phyloP scores from a whole-genome alignment of 2,113 vertebrate species.

The Eptatretus burgeri region DNA sequence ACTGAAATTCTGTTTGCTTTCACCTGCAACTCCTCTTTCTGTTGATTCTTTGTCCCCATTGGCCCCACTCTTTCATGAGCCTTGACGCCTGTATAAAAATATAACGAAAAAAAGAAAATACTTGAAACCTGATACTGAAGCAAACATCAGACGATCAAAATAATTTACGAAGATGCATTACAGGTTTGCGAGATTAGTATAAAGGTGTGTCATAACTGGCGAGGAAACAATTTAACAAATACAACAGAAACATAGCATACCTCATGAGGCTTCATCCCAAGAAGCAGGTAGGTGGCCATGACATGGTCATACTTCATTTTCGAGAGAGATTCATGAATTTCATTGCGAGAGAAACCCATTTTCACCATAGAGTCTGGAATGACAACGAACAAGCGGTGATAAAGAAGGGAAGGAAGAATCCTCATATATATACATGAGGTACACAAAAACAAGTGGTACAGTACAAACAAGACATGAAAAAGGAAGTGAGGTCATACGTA shows the following conservation, averaged over 20 bases:
- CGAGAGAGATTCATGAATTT: conserved; percentile 84
- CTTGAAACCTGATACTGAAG: too few relatives aligned
- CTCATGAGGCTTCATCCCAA: conserved; percentile 39
- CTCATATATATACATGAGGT: not conserved
- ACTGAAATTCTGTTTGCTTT: too few relatives aligned
- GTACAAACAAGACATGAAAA: too few relatives aligned
- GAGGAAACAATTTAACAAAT: not conserved
- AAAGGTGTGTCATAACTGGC: too few relatives aligned
- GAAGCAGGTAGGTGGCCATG: conserved; percentile 69
- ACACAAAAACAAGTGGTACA: too few relatives aligned
- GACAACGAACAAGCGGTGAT: not conserved
- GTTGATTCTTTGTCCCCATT: too few relatives aligned
- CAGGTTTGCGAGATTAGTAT: too few relatives aligned
- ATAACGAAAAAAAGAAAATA: too few relatives aligned
- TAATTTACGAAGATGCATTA: not conserved
- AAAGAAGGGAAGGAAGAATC: conserved; percentile 7
- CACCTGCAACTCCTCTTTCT: too few relatives aligned
- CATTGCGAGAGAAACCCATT: conserved; percentile 87
- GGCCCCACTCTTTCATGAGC: too few relatives aligned
- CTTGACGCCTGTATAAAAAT: too few relatives aligned
- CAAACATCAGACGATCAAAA: not conserved
- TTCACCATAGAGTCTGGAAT: conserved; percentile 71
- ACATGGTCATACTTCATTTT: conserved; percentile 99
- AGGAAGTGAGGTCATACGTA: too few relatives aligned
- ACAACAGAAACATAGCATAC: conserved; percentile 11